Base-by-base conservation (phyloP, 2,113 vertebrate genomes). In the Eptesicus fuscus region DNA sequence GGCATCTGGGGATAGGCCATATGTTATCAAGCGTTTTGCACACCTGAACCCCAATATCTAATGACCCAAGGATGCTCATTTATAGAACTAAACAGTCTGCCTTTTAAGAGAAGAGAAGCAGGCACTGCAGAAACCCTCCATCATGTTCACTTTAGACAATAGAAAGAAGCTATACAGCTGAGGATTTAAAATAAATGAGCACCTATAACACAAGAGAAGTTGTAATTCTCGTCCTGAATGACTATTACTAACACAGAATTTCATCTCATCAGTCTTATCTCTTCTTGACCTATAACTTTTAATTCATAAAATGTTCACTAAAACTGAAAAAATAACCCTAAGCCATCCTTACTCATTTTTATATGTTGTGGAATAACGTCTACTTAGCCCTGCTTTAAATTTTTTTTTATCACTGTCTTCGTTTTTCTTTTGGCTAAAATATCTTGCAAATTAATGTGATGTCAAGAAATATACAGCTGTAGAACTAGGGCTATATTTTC, bases 41-140 rank as follows among this genome's bases (percentile, higher is more conserved):
- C 94, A 97, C 90, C 96, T 96, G 95, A 97, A 97, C 95, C 96
- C 96, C 90, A 71, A 83, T 77, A 95, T 76, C 73, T 96, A 95
- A 96, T 91, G 91, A 94, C 74, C 44, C 63, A 94, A 78, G 25
- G 44, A 95, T 51, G 51, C 82, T 95, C 90, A 91, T 80, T 79
- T 92, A 70, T 90, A 95, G 92, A 90, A 95, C 73, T 79, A 89
- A 95, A 93, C 9, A 85, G 82, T 86, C 84, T 76, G 59, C 59
- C 67, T 78, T 90, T 94, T 86, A 92, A 90, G 28, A 93, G 76
- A 74, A 89, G 42, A 84, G 49, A 96, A 40, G 65, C 37, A 56
- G 84, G 47, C 37, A 44, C 77, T 71, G 16, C 56, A 71, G 30
- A 74, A 69, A 16, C 18, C 63, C 42, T 70, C 53, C 78, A 92